These are phyloP conservation scores for Platycnemis pennipes DNA, from an alignment of 2,888 invertebrate species.

Conservation along the genomic window DNA sequence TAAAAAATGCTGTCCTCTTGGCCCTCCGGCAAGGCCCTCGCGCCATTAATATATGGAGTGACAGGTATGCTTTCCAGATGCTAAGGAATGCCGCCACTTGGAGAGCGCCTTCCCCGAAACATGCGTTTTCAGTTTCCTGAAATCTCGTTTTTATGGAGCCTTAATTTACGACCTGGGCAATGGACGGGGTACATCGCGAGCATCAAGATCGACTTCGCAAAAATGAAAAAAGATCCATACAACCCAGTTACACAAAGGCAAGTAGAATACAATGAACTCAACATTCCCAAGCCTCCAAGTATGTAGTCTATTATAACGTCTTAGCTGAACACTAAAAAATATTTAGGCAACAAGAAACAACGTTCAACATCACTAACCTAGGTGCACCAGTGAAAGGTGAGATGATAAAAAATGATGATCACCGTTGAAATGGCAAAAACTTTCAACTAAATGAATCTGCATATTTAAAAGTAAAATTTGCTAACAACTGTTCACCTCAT, in stretches of 20 bases:
- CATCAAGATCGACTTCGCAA: background rate
- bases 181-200: background rate
- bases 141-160: background rate
- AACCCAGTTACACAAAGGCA: background rate
- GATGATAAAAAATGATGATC: no score
- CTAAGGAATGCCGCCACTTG: background rate
- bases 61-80: background rate
- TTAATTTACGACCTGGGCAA: background rate
- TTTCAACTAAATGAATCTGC: no score
- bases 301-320: no score
- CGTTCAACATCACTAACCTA: no score
- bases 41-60: constrained; percentile 16
- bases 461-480: no score
- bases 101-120: background rate
- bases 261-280: background rate
- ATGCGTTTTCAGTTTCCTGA: background rate
- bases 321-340: no score
- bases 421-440: no score
- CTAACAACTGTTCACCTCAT: no score
- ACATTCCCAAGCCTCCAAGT: background rate
- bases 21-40: background rate
- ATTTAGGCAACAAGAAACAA: no score
- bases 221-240: background rate
- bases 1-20: background rate
- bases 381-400: no score